These are phyloP conservation scores for Cheilosia variabilis DNA, from an alignment of 2,888 invertebrate species.

Conservation along the genomic window DNA sequence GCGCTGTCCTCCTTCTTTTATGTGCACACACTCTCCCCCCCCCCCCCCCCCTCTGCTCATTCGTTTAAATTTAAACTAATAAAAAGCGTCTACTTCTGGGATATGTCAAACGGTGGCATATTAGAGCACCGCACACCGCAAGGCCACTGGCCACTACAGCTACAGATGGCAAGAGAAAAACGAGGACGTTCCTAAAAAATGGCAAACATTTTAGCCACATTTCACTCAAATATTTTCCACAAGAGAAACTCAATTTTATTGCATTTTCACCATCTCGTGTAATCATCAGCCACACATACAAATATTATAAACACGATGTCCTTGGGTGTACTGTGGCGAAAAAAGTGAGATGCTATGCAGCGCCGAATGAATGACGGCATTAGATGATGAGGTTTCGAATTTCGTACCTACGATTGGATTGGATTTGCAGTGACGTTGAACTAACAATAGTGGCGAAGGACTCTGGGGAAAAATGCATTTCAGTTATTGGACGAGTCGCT, in stretches of 20 bases:
- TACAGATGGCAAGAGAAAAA: conserved; percentile 12
- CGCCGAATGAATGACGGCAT: conserved; percentile 54
- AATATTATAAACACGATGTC: neutral
- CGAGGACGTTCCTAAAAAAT: conserved; percentile 12
- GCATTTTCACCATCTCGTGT: conserved; percentile 46
- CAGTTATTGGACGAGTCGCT: neutral
- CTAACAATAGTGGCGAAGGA: conserved; percentile 3
- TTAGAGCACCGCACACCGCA: conserved; percentile 8
- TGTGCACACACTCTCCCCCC: neutral
- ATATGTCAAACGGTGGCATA: conserved; percentile 38
- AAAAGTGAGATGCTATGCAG: conserved; percentile 11
- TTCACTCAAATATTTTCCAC: conserved; percentile 40
- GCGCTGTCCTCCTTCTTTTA: neutral
- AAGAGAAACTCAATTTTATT: conserved; percentile 64
- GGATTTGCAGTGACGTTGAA: neutral
- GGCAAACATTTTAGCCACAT: conserved; percentile 55
- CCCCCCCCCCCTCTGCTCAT: neutral
- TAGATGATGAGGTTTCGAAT: conserved; percentile 39
- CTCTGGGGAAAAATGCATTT: neutral
- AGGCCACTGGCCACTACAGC: neutral
- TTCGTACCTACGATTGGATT: no score
- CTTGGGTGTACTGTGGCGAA: neutral
- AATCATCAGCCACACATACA: neutral
- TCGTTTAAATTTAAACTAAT: conserved; percentile 60
- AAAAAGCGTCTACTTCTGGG: conserved; percentile 37